Percentiles rank a stretch among this genome's conserved stretches.
These are phyloP conservation scores for Conus betulinus DNA, from an alignment of 1,140 invertebrate genomes.

Conservation along the genomic window DNA sequence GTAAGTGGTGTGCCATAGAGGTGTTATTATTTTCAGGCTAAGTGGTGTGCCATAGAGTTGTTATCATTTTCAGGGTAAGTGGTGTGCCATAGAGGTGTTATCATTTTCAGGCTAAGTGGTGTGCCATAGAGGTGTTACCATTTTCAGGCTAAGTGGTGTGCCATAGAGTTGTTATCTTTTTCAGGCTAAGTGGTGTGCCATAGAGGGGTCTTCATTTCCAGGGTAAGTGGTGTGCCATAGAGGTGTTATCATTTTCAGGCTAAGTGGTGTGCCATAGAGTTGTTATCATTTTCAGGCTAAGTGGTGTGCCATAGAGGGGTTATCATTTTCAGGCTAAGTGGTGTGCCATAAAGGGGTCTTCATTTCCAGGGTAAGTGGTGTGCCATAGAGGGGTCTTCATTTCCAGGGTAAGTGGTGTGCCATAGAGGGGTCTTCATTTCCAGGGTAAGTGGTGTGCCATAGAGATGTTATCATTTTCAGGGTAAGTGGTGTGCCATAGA, in stretches of 20 bases:
- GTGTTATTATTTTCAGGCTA: neutral
- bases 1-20: neutral
- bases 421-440: neutral
- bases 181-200: neutral
- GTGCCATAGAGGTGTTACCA: neutral
- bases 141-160: neutral
- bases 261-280: neutral
- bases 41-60: too few species aligned
- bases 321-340: slow-evolving; percentile 54
- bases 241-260: neutral
- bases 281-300: neutral
- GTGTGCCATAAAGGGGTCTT: neutral
- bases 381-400: neutral
- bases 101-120: neutral
- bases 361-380: neutral
- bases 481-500: neutral
- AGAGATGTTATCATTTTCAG: too few species aligned
- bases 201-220: neutral
- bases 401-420: neutral
- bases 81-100: neutral
- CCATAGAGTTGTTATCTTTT: neutral
- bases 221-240: neutral
- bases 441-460: neutral
- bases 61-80: slow-evolving; percentile 55
- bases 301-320: too few species aligned